Evolutionary conservation across 2,113 vertebrate genomes (phyloP).

Genomic region (Turnix velox): DNA sequence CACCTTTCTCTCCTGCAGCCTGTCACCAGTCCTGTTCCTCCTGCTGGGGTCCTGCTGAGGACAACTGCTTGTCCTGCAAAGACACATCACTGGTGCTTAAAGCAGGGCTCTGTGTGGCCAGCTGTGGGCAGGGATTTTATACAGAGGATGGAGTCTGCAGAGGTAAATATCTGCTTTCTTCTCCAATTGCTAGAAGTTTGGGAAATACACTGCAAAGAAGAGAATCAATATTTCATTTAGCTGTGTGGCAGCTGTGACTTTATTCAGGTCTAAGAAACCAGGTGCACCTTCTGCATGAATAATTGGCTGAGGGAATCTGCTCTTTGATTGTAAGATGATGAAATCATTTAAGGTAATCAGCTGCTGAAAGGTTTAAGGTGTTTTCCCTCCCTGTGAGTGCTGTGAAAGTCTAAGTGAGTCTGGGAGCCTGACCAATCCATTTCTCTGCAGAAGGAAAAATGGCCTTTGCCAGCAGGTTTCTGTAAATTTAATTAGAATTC

Average conservation of each 20-base stretch:
- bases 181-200: not conserved
- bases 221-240: conserved; percentile 1
- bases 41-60: conserved; percentile 76
- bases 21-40: conserved; percentile 84
- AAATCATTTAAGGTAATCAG: conserved; percentile 40
- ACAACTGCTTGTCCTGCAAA: conserved; percentile 81
- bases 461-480: conserved; percentile 27
- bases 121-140: conserved; percentile 80
- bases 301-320: not conserved
- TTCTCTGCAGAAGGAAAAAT: conserved; percentile 4
- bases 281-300: not conserved
- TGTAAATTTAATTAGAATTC: conserved; percentile 21
- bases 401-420: conserved; percentile 1
- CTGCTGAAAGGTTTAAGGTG: conserved; percentile 5
- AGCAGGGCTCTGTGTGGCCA: conserved; percentile 74
- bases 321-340: conserved; percentile 31
- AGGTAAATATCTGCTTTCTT: conserved; percentile 67
- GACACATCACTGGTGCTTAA: conserved; percentile 71
- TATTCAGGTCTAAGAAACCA: not conserved
- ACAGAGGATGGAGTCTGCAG: conserved; percentile 74
- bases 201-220: not conserved
- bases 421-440: conserved; percentile 45
- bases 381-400: not conserved
- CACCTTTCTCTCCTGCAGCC: conserved; percentile 60
- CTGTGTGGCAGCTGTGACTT: not conserved